Evolutionary conservation across 1,140 invertebrate genomes (phyloP), one percentile per base, ranked within the genome.

Genomic region (Zaprionus tsacasi): DNA sequence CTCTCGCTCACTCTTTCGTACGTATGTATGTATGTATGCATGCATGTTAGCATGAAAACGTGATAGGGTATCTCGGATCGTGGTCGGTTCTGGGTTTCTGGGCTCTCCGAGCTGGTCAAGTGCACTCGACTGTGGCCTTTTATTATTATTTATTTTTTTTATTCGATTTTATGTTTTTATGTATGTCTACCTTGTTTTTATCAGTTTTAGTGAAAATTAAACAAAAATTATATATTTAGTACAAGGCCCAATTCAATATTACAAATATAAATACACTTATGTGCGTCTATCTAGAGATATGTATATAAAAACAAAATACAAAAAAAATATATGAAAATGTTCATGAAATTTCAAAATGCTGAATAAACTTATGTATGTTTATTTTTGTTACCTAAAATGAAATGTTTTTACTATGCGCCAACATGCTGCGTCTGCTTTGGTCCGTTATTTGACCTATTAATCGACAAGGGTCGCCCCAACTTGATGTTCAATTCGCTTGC

Each of bases 281-380:
- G 45, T 25, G 45, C 45, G 45, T 12, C 15, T 48, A 48, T 48
- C 21, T 21, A 50, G 15, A 50, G 8, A 50, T 50, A 17, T 50
- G 45, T 50, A 50, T 50, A 50, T 50, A 25, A 11, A 45, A 40
- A 40, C 38, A 40, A 40, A 11, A 38, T 21, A 38, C 13, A 40
- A 40, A 30, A 30, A 30, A 30, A 35, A 12, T 38, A 48, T 48
- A 17, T 50, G 25, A 25, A 17, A 50, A 50, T 50, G 45, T 50
- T 50, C 45, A 50, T 45, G 40, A 50, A 48, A 21, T 50, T 50
- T 50, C 15, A 25, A 50, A 50, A 50, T 50, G 45, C 45, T 50
- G 45, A 50, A 50, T 50, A 50, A 50, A 50, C 45, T 50, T 50
- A 50, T 50, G 45, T 50, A 50, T 50, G 45, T 50, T 50, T 50